These are phyloP conservation scores for Florisuga fusca DNA, from an alignment of 2,797 vertebrate genomes.

Conservation along the genomic window DNA sequence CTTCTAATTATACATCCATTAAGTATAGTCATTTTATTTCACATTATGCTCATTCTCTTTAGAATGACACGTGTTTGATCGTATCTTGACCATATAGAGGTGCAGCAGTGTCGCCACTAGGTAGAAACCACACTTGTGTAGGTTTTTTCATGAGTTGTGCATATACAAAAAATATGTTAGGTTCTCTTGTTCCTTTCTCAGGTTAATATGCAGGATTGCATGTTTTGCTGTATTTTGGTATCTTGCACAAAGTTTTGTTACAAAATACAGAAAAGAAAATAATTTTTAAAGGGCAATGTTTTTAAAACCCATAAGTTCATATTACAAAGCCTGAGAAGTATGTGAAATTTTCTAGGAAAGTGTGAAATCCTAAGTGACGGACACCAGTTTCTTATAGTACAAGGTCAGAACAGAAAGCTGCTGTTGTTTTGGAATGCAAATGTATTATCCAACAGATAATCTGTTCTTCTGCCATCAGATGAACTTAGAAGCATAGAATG, in stretches of 20 bases:
- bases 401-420: not conserved
- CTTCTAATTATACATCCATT: not conserved
- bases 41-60: not conserved
- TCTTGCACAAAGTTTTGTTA: not conserved
- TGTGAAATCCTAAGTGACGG: not conserved
- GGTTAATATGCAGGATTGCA: not conserved
- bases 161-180: not conserved
- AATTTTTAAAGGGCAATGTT: not conserved
- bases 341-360: not conserved
- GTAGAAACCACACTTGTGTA: not conserved
- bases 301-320: not conserved
- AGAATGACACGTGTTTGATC: not conserved
- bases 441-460: not conserved
- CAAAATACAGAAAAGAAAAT: not conserved
- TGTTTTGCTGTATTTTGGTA: not conserved
- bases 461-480: fast-evolving
- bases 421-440: not conserved
- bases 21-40: not conserved
- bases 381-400: not conserved
- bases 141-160: not conserved
- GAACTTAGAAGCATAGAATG: not conserved
- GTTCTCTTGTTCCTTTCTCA: not conserved
- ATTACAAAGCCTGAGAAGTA: not conserved
- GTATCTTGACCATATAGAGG: not conserved
- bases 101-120: not conserved